Evolutionary conservation across 2,113 vertebrate genomes (phyloP), one percentile per base, ranked within the genome.

Genomic region (Oreochromis niloticus): DNA sequence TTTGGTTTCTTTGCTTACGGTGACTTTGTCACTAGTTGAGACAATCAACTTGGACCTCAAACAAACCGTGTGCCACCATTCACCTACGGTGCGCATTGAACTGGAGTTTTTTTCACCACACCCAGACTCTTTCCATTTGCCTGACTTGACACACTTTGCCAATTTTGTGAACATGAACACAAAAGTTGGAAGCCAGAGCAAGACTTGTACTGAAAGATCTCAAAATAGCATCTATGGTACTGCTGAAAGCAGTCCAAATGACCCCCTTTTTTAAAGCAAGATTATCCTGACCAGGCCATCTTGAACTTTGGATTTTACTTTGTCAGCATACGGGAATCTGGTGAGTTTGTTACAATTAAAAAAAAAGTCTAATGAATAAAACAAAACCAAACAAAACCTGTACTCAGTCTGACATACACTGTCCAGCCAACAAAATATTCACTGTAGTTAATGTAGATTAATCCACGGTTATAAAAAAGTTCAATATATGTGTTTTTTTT

Each of bases 51-150:
- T 17, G 13, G 59, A 19, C 34, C 59, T 34, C 59, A 63, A 63
- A 63, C 59, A 63, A 34, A 63, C 30, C 34, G 59, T 63, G 16
- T 73, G 3, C 4, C 66, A 46, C 5, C 13, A 7, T 73, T 22
- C 3, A 39, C 22, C 66, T 43, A 0, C 1, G 0, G 0, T 71
- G 39, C 4, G 7, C 39, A 43, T 43, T 71, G 32, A 43, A 0
- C 36, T 16, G 19, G 66, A 68, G n/a, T 14, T 68, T 32, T 0
- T 71, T 24, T 71, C 6, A 7, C 63, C n/a, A 68, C n/a, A 68
- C 34, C n/a, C 41, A 68, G 36, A 71, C 4, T 43, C n/a, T 71
- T 36, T 36, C 36, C n/a, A 71, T 43, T 16, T 16, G 66, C n/a
- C 66, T 22, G 63, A 68, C 22, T 14, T 41, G 36, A 39, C 19